These are phyloP conservation scores for Microtus californicus DNA, from an alignment of 2,797 vertebrate species.

Conservation along the genomic window DNA sequence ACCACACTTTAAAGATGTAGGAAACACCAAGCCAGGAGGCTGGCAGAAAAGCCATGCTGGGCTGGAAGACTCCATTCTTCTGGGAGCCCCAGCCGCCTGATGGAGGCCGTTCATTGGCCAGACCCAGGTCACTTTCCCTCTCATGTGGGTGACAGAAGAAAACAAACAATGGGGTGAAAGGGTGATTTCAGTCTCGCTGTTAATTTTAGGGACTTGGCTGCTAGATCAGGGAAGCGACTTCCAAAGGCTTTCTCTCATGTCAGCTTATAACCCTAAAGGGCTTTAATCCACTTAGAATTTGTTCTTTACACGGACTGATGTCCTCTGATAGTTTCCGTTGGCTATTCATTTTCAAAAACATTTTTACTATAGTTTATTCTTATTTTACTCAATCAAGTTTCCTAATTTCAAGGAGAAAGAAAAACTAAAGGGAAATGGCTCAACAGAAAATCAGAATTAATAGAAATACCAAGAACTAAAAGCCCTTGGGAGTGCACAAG, in stretches of 20 bases:
- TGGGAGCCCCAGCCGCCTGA: background rate
- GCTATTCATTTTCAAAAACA: background rate
- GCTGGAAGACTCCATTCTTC: background rate
- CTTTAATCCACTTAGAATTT: background rate
- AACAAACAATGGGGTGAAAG: conserved; percentile 38
- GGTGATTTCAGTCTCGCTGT: background rate
- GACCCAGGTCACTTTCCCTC: background rate
- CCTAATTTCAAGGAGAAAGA: background rate
- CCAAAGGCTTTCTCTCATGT: background rate
- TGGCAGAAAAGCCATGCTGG: background rate
- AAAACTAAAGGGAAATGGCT: background rate
- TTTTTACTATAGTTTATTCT: background rate
- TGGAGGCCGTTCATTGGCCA: background rate
- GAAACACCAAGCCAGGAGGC: background rate
- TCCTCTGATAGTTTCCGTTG: background rate
- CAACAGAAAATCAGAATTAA: background rate
- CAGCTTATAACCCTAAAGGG: background rate
- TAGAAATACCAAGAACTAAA: background rate
- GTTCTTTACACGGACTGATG: background rate
- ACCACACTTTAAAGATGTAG: conserved; percentile 20
- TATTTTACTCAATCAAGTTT: background rate
- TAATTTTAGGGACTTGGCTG: conserved; percentile 2
- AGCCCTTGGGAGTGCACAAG: background rate
- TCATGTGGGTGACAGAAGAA: conserved; percentile 15
- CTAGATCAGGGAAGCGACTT: background rate